Evolutionary conservation across 2,113 vertebrate genomes (phyloP).

Genomic region (Gnathonemus longibarbis): DNA sequence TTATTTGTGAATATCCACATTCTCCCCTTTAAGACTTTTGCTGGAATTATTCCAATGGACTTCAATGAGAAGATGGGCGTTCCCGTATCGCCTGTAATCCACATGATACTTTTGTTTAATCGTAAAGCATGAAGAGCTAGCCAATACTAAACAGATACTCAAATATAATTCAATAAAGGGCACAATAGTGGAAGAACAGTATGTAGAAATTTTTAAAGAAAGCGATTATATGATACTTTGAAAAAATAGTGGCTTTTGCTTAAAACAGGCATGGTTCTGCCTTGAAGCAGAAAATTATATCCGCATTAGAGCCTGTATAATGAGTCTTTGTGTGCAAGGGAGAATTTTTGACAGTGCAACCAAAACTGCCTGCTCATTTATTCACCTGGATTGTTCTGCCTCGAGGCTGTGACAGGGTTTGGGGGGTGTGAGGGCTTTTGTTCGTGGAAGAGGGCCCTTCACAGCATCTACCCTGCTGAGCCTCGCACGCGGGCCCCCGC

Average conservation of each 20-base stretch:
- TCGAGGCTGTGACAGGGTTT: background rate
- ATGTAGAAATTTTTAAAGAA: constrained; percentile 37
- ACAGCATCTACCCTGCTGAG: background rate
- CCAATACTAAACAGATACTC: constrained; percentile 58
- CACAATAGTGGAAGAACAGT: constrained; percentile 53
- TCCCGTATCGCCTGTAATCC: constrained; percentile 58
- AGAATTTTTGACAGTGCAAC: constrained; percentile 10
- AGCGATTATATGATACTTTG: background rate
- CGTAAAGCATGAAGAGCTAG: constrained; percentile 50
- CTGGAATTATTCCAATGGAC: constrained; percentile 49
- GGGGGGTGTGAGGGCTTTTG: background rate
- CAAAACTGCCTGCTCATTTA: constrained; percentile 28
- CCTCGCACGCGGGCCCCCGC: background rate
- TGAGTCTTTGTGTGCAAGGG: constrained; percentile 20
- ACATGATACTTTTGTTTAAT: constrained; percentile 61
- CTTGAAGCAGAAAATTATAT: constrained; percentile 2
- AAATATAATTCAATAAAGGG: constrained; percentile 55
- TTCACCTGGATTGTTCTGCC: constrained; percentile 12
- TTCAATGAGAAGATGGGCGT: constrained; percentile 48
- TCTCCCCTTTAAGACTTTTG: constrained; percentile 38
- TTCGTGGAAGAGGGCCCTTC: background rate
- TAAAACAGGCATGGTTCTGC: background rate
- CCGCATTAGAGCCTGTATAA: background rate
- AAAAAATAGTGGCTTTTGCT: background rate
- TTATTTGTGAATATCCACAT: constrained; percentile 47